Evolutionary conservation across 2,797 vertebrate species (phyloP), one percentile per base, ranked within the genome.

Genomic region (Chaunax sp.): DNA sequence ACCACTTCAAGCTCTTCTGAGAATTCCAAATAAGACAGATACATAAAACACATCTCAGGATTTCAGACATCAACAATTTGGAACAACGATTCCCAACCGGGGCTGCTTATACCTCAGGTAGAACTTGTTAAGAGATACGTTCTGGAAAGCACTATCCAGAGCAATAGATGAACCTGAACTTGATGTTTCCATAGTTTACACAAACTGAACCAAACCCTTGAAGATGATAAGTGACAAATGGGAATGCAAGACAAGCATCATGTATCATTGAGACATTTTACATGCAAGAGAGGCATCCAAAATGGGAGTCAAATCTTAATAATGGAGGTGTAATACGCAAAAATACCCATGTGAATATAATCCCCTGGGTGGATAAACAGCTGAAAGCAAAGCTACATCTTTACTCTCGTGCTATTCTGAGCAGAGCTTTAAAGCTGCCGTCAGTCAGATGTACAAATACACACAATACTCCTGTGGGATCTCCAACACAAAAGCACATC

Each of bases 381-480:
- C 56, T 59, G 33, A 70, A 43, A 60, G 62, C 51, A 56, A 53
- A 59, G 28, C 35, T 26, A 15, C 5, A 25, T 49, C 62, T 60
- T 49, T 22, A 23, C 19, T 64, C 19, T 49, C 52, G 30, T 55
- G 69, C 72, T 76, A 53, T 72, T 79, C 23, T 52, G 30, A 59
- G 72, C 61, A 56, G 25, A 55, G 41, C 20, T 53, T 75, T 63
- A 44, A 64, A 75, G 40, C 58, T 40, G 69, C 14, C 18, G 55
- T 23, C 28, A 26, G 44, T 49, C 20, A 9, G 23, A 63, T 44
- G 16, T 60, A 60, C 28, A 56, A 30, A 6, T 45, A 23, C 47
- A 62, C 43, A 47, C 67, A 58, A 54, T 12, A 38, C 35, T 62
- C 43, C 22, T 5, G 40, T 44, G 57, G 40, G n/a, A 26, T 44